Evolutionary conservation across 2,888 invertebrate genomes (phyloP).

Genomic region (Dynastes hyllus): DNA sequence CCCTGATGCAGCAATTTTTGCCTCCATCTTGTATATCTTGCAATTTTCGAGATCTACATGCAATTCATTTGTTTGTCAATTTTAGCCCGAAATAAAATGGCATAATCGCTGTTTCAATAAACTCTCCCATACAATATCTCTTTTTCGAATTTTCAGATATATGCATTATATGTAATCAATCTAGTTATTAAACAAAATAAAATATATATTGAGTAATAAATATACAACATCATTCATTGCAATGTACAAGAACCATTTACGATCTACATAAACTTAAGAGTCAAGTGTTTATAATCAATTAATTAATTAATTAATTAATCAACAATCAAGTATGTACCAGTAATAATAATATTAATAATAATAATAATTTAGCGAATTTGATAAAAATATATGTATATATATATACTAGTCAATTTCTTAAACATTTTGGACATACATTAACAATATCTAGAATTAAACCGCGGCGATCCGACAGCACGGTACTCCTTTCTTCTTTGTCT

Average conservation of each 20-base stretch:
- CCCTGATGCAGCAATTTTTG: too few species aligned
- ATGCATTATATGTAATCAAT: conserved; percentile 9
- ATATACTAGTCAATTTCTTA: conserved; percentile 35
- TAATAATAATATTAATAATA: conserved; percentile 20
- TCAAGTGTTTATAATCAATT: neutral
- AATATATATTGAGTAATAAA: conserved; percentile 46
- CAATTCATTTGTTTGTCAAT: too few species aligned
- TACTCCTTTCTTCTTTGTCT: neutral
- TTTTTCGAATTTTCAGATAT: neutral
- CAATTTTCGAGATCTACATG: too few species aligned
- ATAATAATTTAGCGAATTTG: conserved; percentile 39
- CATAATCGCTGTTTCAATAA: neutral
- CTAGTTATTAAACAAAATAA: conserved; percentile 36
- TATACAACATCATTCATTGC: conserved; percentile 28
- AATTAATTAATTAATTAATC: conserved; percentile 21
- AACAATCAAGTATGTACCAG: conserved; percentile 30
- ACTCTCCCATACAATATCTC: neutral
- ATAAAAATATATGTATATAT: conserved; percentile 32
- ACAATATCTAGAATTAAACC: conserved; percentile 35
- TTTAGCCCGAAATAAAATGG: neutral
- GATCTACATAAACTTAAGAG: conserved; percentile 6
- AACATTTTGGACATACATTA: conserved; percentile 42
- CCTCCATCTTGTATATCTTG: too few species aligned
- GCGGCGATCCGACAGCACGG: neutral
- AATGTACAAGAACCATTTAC: conserved; percentile 33